A percentile compares a stretch with the other conserved stretches of the same genome.
Evolutionary conservation across 1,140 invertebrate genomes (phyloP).

Genomic region (Thereuonema tuberculata): DNA sequence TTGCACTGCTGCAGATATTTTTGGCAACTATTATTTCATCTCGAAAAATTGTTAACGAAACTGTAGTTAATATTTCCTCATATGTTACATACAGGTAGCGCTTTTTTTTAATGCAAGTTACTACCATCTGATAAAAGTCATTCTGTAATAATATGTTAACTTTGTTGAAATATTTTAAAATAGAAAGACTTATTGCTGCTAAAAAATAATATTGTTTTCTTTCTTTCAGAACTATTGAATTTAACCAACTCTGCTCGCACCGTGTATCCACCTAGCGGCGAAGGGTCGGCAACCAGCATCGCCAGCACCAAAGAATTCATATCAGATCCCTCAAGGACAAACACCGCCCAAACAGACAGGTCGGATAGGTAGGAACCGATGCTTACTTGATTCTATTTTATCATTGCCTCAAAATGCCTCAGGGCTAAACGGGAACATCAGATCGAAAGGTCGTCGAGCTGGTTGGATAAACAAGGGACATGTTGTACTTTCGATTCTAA

Average conservation of each 20-base stretch:
- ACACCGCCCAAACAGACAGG: background rate
- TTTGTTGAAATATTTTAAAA: background rate
- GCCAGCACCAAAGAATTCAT: constrained; percentile 3
- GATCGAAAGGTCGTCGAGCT: too few species aligned
- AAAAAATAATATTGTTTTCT: background rate
- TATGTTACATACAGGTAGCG: too few species aligned
- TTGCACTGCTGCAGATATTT: too few species aligned
- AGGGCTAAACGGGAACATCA: too few species aligned
- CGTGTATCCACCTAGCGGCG: background rate
- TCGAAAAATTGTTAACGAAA: too few species aligned
- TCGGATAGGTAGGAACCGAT: background rate
- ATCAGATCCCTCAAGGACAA: background rate
- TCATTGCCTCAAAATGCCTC: too few species aligned
- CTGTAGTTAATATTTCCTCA: too few species aligned
- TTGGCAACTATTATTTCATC: too few species aligned
- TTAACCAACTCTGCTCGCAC: constrained; percentile 2
- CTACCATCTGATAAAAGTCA: too few species aligned
- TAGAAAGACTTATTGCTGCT: background rate
- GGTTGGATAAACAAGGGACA: too few species aligned
- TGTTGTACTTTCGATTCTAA: too few species aligned
- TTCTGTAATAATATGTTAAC: background rate
- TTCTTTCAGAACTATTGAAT: background rate
- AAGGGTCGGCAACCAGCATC: background rate
- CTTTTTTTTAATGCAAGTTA: too few species aligned
- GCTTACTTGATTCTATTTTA: background rate